Base-by-base conservation (phyloP, 2,113 vertebrate species). In the Delphinus delphis region DNA sequence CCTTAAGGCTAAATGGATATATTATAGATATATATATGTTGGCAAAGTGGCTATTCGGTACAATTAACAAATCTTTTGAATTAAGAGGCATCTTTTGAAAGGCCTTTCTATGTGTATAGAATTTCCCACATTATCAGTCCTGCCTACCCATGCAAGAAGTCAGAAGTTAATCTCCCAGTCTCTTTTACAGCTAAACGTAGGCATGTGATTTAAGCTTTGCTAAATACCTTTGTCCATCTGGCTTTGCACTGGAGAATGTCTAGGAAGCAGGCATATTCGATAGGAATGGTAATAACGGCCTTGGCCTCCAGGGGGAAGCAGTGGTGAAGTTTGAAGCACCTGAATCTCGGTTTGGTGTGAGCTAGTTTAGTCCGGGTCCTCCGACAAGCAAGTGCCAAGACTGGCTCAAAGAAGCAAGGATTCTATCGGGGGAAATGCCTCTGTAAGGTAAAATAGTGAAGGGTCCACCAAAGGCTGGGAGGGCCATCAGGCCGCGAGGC, bases 161-260 rank as follows among this genome's bases (percentile, higher is more conserved):
- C 58, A 33, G 36, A 74, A 87, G 17, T 62, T 58, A 15, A 31
- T 41, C 36, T 70, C n/a, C 44, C 65, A 58, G 63, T 5, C 44
- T 67, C 17, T 31, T 74, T 47, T 33, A 65, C 23, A 85, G 53
- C 41, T 62, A 58, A 31, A 38, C 41, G 28, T 6, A 36, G 21
- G 6, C 28, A 18, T 5, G 3, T 36, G 23, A 25, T 65, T 76
- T 50, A 38, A 47, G 17, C 47, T 60, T 60, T 26, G 71, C 14
- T 18, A 31, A 47, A 74, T 6, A 28, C 6, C 0, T 17, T 17
- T 0, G 15, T 25, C 20, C 14, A 2, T 5, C 21, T 23, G n/a
- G 2, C 41, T 68, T 44, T 60, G 23, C 8, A 3, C 8, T 36
- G 38, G 23, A 68, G 25, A 77, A 28, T 1, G 6, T 10, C 26